Conservation (phyloP, 2,888 invertebrate genomes). For the Acanthosepion lycidas region DNA sequence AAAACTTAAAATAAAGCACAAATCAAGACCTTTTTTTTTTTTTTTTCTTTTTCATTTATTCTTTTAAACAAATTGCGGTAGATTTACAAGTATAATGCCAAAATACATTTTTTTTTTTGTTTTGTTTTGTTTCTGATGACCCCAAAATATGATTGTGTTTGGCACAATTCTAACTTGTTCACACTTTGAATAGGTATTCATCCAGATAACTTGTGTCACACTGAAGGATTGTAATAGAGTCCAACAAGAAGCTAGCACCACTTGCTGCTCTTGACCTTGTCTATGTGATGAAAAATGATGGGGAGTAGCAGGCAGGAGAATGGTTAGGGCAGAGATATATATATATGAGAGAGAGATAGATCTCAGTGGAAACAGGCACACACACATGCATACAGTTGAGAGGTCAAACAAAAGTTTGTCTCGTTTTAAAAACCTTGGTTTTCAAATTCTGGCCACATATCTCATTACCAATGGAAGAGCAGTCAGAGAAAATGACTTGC, state of each 20-base stretch:
- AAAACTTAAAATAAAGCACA: too few relatives aligned
- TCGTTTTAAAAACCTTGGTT: too few relatives aligned
- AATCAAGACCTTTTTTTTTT: too few relatives aligned
- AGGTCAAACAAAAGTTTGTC: too few relatives aligned
- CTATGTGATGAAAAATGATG: not conserved
- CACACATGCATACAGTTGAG: too few relatives aligned
- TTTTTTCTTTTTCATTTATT: not conserved
- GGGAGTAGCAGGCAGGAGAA: not conserved
- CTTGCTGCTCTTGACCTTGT: not conserved
- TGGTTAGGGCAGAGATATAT: not conserved
- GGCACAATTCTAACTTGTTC: not conserved
- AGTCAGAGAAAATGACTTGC: too few relatives aligned
- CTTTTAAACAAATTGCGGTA: slow-evolving; percentile 15
- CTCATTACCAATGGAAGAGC: too few relatives aligned
- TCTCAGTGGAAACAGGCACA: too few relatives aligned
- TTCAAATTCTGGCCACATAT: too few relatives aligned
- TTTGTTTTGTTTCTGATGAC: not conserved
- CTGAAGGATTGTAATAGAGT: not conserved
- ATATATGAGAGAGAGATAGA: too few relatives aligned
- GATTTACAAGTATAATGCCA: not conserved
- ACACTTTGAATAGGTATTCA: not conserved
- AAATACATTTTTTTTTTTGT: too few relatives aligned
- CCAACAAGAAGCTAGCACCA: slow-evolving; percentile 1
- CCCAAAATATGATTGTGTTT: slow-evolving; percentile 16
- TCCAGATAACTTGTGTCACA: not conserved